phyloP scores from a whole-genome alignment of 2,113 vertebrate genomes.

The Corythornis cristatus region DNA sequence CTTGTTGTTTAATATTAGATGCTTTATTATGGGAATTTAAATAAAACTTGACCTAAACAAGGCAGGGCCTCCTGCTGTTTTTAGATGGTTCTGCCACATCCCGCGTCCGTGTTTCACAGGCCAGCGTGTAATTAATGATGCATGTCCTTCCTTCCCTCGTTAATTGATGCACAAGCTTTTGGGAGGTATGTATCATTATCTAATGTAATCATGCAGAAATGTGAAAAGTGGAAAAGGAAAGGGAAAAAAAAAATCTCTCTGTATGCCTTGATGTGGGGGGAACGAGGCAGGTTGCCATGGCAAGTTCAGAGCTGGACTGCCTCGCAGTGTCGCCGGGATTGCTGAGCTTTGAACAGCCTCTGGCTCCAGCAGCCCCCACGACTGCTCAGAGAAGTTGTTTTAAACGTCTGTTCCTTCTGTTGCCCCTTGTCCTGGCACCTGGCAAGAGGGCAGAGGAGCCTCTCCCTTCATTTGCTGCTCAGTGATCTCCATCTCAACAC shows the following conservation, averaged over 20 bases:
- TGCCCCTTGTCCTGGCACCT: conserved; percentile 30
- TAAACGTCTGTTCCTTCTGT: neutral
- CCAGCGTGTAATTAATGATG: neutral
- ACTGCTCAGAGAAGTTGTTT: conserved; percentile 5
- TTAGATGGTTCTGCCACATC: neutral
- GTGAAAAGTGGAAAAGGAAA: neutral
- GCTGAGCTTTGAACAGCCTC: neutral
- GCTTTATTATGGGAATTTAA: conserved; percentile 21
- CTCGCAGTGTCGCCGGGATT: neutral
- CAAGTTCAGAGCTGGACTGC: neutral
- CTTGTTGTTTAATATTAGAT: conserved; percentile 12
- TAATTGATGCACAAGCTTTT: conserved; percentile 33
- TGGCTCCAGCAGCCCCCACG: neutral
- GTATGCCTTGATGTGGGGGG: neutral
- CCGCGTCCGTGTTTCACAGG: neutral
- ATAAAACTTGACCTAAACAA: conserved; percentile 33
- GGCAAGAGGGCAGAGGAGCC: conserved; percentile 52
- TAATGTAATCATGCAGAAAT: conserved; percentile 19
- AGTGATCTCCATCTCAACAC: conserved; percentile 24
- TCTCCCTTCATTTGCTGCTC: conserved; percentile 41
- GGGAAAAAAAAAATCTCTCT: neutral
- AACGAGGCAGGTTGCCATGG: neutral
- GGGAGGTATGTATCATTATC: neutral
- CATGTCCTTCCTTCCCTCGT: conserved; percentile 3
- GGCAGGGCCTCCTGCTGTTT: neutral